Base-by-base conservation (phyloP, 2,113 vertebrate species). In the Odocoileus hemionus region DNA sequence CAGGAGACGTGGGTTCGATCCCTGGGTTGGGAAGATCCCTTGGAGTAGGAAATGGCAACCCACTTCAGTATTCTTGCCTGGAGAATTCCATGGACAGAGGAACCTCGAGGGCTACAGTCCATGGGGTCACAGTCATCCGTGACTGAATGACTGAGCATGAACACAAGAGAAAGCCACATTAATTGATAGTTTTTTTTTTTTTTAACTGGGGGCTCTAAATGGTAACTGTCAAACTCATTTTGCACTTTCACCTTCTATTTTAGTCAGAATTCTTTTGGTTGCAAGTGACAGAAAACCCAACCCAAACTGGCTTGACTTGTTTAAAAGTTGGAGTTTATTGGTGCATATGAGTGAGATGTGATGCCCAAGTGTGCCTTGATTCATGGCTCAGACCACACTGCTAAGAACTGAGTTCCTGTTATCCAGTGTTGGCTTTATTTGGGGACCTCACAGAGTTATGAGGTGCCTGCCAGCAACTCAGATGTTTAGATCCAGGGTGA, bases 211-310 rank as follows among this genome's bases (percentile, higher is more conserved):
- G 4, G 55, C 23, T 83, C 82, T 86, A 86, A 70, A 30, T 86
- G 36, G 21, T 54, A 58, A 57, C 67, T 50, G 6, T 74, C 47
- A 91, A 28, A 86, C 19, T 28, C 50, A 10, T 47, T 79, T 90
- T 89, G 33, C 58, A 64, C 95, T 96, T 97, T 96, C 30, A 89
- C 33, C 8, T 82, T 45, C 8, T 82, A 10, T 80, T 89, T 91
- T 91, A 86, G 33, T 94, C 50, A 85, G 33, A 95, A 78, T 83
- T 70, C 36, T 64, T 97, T 86, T 58, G 15, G 7, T 86, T 86
- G 52, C 33, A 96, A 94, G 45, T 16, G 67, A 96, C 15, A 21
- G 28, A 78, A 61, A 95, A 96, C 50, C 52, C 58, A 85, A 50
- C 28, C 36, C 61, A 93, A 54, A 90, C 39, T 76, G 39, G 15